A percentile compares a stretch with the other conserved stretches of the same genome.
phyloP scores from a whole-genome alignment of 2,888 invertebrate species.

The Pegoplata infirma region DNA sequence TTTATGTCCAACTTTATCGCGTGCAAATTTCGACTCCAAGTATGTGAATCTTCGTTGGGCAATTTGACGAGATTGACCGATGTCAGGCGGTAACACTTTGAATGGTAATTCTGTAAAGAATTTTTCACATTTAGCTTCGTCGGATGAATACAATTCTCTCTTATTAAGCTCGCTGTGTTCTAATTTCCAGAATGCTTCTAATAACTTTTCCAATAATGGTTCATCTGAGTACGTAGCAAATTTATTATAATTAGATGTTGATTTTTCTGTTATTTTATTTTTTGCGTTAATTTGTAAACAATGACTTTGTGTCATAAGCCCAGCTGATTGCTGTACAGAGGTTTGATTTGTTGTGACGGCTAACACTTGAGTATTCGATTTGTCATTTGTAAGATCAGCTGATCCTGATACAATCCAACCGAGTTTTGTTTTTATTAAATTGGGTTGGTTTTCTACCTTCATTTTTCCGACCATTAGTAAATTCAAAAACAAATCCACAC shows the following conservation, averaged over 20 bases:
- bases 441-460: background rate
- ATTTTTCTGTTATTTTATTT: background rate
- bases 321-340: background rate
- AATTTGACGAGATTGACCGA: conserved; percentile 8
- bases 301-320: background rate
- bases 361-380: too few relatives aligned
- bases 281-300: too few relatives aligned
- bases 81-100: background rate
- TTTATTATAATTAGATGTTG: background rate
- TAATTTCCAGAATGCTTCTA: too few relatives aligned
- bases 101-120: conserved; percentile 21
- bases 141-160: background rate
- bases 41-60: conserved; percentile 17
- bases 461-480: conserved; percentile 37
- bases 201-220: background rate
- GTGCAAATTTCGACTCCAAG: background rate
- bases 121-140: conserved; percentile 28
- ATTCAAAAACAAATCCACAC: conserved; percentile 38
- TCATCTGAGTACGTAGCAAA: background rate
- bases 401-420: conserved; percentile 33
- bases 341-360: background rate
- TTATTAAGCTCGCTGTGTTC: too few relatives aligned
- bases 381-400: too few relatives aligned
- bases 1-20: background rate
- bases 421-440: conserved; percentile 30